phyloP scores from a whole-genome alignment of 2,888 invertebrate species.

The Perithous albicinctus region DNA sequence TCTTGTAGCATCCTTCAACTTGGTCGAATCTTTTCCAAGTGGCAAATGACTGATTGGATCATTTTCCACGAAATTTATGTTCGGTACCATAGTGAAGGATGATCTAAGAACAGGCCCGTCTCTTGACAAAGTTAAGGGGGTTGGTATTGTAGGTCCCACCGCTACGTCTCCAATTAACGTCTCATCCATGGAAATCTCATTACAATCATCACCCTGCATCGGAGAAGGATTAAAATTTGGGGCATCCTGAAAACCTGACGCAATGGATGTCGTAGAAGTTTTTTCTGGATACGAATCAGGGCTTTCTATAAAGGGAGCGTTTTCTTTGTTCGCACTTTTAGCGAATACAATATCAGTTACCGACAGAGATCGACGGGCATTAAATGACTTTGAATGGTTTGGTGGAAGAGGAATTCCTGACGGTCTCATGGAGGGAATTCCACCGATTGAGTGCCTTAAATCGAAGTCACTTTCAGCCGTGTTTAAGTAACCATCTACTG shows the following conservation, averaged over 20 bases:
- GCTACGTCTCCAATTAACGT: constrained; percentile 55
- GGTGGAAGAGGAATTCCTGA: background rate
- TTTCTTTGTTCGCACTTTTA: background rate
- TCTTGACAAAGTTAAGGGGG: background rate
- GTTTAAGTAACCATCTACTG: background rate
- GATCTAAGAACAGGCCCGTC: background rate
- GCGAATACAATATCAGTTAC: background rate
- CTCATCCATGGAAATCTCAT: constrained; percentile 45
- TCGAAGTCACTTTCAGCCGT: background rate
- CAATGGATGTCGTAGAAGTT: background rate
- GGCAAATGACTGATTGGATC: background rate
- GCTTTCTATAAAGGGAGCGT: background rate
- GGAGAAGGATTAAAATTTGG: background rate
- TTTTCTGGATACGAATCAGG: background rate
- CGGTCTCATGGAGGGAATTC: background rate
- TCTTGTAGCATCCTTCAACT: background rate
- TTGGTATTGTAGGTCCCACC: constrained; percentile 66
- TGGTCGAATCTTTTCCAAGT: background rate
- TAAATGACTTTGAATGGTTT: background rate
- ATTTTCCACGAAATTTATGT: background rate
- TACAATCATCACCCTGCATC: constrained; percentile 21
- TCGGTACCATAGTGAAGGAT: background rate
- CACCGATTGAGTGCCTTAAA: background rate
- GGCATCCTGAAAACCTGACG: background rate
- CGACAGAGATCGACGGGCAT: background rate